phyloP scores from a whole-genome alignment of 2,113 vertebrate species.

The Eretmochelys imbricata region DNA sequence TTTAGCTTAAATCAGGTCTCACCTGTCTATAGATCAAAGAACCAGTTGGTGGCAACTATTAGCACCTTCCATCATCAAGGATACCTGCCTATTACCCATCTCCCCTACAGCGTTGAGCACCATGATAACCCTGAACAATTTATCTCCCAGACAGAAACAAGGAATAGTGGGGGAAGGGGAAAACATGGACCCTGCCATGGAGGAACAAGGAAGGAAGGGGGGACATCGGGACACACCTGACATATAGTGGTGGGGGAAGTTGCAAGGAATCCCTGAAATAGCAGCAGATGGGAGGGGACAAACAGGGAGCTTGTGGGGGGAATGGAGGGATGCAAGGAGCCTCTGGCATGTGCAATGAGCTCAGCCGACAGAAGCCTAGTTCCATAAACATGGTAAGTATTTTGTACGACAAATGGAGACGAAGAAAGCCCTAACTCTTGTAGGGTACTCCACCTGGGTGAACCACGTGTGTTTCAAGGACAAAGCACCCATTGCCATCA shows the following conservation, averaged over 20 bases:
- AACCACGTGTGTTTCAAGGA: background rate
- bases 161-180: background rate
- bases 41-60: background rate
- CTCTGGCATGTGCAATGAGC: background rate
- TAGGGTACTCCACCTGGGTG: background rate
- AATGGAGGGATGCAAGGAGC: background rate
- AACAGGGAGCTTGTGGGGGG: background rate
- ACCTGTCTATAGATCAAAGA: background rate
- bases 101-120: background rate
- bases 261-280: background rate
- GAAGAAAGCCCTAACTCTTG: background rate
- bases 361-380: background rate
- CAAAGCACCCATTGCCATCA: background rate
- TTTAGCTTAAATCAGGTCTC: background rate
- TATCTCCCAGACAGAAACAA: background rate
- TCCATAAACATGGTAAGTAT: background rate
- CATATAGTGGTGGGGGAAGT: background rate
- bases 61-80: rapidly evolving
- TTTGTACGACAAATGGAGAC: background rate
- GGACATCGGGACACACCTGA: no score
- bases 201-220: background rate
- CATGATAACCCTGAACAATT: rapidly evolving
- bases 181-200: background rate
- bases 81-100: background rate
- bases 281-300: background rate